Conservation (phyloP, 2,113 vertebrate species). For the Piprites chloris region DNA sequence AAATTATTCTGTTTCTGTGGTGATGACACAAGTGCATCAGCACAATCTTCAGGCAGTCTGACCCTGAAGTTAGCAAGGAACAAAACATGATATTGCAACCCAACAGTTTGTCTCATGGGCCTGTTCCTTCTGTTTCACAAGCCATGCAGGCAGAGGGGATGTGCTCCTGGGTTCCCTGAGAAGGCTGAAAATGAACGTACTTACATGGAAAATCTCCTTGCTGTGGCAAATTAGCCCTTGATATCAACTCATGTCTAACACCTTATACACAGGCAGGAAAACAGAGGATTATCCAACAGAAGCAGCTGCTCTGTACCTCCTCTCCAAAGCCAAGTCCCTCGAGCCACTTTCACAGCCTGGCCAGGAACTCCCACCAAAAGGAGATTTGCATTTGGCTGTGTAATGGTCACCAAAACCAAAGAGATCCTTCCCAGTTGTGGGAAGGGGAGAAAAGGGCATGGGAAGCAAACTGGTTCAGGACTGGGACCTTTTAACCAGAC, state of each 20-base stretch:
- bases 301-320: neutral
- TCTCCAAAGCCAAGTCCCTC: neutral
- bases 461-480: neutral
- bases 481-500: neutral
- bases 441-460: neutral
- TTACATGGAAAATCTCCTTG: neutral
- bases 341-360: neutral
- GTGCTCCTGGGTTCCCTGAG: neutral
- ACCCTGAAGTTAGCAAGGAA: neutral
- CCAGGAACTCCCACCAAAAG: neutral
- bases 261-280: neutral
- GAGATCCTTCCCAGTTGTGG: neutral
- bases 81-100: neutral
- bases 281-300: neutral
- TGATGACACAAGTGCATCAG: neutral
- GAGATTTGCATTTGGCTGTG: neutral
- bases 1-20: neutral
- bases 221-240: neutral
- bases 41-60: neutral
- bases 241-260: neutral
- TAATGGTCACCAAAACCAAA: neutral
- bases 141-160: accelerated
- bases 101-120: neutral
- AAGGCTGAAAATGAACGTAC: neutral
- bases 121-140: accelerated